Evolutionary conservation across 2,797 vertebrate genomes (phyloP).

Genomic region (Sebastes diaconus): DNA sequence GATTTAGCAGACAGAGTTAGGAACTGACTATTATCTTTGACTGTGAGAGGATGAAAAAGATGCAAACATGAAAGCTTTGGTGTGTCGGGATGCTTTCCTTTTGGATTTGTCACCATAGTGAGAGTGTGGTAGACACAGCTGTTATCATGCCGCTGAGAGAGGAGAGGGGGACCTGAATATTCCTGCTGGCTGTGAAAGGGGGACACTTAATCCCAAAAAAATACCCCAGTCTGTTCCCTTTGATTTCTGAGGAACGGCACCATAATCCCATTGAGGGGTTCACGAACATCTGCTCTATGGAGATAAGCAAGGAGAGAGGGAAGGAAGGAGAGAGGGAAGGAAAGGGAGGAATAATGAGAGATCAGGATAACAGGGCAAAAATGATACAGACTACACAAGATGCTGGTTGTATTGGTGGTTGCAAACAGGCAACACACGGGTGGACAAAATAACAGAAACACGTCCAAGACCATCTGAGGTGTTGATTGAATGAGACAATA

Average conservation of each 20-base stretch:
- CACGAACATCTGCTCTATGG: constrained; percentile 57
- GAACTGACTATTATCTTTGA: not conserved
- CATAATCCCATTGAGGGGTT: constrained; percentile 70
- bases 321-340: not conserved
- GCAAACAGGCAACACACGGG: not conserved
- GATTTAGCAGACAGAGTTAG: not conserved
- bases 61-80: constrained; percentile 8
- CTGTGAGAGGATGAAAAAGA: not conserved
- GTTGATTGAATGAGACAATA: not conserved
- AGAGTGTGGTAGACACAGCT: constrained; percentile 21
- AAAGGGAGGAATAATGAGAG: constrained; percentile 2
- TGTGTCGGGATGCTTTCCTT: constrained; percentile 19
- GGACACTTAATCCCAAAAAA: constrained; percentile 62
- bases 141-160: constrained; percentile 11
- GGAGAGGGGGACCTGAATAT: constrained; percentile 51
- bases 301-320: constrained; percentile 60
- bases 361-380: not conserved
- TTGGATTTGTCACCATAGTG: constrained; percentile 40
- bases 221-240: constrained; percentile 56
- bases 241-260: constrained; percentile 60
- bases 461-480: not conserved
- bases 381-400: not conserved
- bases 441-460: constrained; percentile 3
- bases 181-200: constrained; percentile 47
- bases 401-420: not conserved